Conservation (phyloP, 2,797 vertebrate species). For the Percopsis omiscomaycus region DNA sequence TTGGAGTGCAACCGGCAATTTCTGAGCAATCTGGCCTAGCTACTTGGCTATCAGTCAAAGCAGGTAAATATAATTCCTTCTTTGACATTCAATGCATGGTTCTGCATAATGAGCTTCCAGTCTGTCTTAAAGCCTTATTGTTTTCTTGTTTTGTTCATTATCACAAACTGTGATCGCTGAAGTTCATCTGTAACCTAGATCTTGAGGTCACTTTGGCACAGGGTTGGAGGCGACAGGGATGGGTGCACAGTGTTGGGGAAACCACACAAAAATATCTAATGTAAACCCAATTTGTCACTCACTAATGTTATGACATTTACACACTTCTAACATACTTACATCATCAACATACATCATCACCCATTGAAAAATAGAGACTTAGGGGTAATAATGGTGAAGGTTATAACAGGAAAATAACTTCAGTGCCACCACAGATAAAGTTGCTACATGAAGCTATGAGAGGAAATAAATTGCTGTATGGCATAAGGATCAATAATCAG, state of each 20-base stretch:
- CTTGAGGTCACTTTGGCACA: slow-evolving; percentile 16
- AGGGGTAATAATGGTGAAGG: neutral
- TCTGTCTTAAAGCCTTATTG: slow-evolving; percentile 3
- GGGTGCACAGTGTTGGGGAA: slow-evolving; percentile 31
- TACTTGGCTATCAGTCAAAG: slow-evolving; percentile 11
- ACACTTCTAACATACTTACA: too few relatives aligned
- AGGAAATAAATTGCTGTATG: slow-evolving; percentile 36
- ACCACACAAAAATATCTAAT: too few relatives aligned
- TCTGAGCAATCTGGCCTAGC: slow-evolving; percentile 8
- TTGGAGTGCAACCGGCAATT: slow-evolving; percentile 7
- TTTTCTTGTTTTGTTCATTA: slow-evolving; percentile 24
- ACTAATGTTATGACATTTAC: too few relatives aligned
- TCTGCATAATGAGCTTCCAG: neutral
- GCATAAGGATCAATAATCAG: slow-evolving; percentile 18
- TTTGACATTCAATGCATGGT: slow-evolving; percentile 7
- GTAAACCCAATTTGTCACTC: too few relatives aligned
- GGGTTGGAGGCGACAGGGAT: neutral
- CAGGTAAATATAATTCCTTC: neutral
- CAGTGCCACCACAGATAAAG: slow-evolving; percentile 35
- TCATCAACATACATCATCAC: too few relatives aligned
- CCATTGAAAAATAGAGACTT: slow-evolving; percentile 5
- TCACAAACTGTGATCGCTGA: slow-evolving; percentile 1
- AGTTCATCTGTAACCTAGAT: slow-evolving; percentile 7
- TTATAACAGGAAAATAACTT: slow-evolving; percentile 7
- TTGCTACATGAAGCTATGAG: slow-evolving; percentile 55